These are phyloP conservation scores for Tachina grossa DNA, from an alignment of 2,888 invertebrate species.

Conservation along the genomic window DNA sequence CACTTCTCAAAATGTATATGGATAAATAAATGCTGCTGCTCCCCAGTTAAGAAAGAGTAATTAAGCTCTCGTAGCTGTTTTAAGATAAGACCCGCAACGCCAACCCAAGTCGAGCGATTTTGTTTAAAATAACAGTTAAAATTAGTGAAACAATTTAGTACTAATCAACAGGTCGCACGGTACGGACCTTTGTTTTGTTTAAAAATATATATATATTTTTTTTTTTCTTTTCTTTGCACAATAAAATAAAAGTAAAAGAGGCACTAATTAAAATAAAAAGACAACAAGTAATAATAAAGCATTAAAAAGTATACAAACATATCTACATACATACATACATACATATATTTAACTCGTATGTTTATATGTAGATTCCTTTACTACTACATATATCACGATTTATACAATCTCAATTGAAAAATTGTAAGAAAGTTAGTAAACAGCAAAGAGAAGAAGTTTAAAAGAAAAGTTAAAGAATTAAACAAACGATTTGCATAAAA, in stretches of 20 bases:
- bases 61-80: not conserved
- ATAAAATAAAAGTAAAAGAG: conserved; percentile 18
- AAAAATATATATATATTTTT: conserved; percentile 3
- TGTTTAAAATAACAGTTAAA: conserved; percentile 64
- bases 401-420: no score
- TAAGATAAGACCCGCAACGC: conserved; percentile 22
- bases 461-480: not conserved
- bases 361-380: no score
- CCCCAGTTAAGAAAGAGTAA: conserved; percentile 12
- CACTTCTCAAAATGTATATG: not conserved
- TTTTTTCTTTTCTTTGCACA: conserved; percentile 17
- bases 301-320: not conserved
- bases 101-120: conserved; percentile 16
- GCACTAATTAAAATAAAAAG: conserved; percentile 1
- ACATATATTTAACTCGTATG: not conserved
- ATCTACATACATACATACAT: not conserved
- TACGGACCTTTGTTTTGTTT: conserved; percentile 20
- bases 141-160: conserved; percentile 53
- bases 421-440: no score
- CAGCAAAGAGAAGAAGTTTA: conserved; percentile 10
- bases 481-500: conserved; percentile 34
- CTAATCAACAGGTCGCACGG: conserved; percentile 47
- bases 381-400: no score
- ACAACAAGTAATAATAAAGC: not conserved
- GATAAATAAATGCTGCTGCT: conserved; percentile 11